These are phyloP conservation scores for Podocnemis expansa DNA, from an alignment of 2,113 vertebrate species.

Conservation along the genomic window DNA sequence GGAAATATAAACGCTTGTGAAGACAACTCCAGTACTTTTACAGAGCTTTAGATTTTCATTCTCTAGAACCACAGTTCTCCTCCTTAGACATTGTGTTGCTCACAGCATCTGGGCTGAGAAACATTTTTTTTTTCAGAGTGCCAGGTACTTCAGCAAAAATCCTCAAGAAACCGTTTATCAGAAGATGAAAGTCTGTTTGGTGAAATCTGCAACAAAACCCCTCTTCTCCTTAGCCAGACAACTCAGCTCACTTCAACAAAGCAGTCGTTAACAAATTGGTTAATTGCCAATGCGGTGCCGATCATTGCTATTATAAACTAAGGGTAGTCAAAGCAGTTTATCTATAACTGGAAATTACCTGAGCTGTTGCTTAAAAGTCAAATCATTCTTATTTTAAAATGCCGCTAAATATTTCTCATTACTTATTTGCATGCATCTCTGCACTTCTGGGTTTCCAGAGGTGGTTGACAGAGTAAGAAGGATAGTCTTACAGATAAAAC, in stretches of 20 bases:
- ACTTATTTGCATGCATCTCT: background rate
- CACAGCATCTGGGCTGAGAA: constrained; percentile 64
- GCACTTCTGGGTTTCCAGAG: background rate
- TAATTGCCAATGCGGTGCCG: constrained; percentile 51
- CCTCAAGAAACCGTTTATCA: constrained; percentile 62
- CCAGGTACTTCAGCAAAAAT: constrained; percentile 34
- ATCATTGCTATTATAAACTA: constrained; percentile 47
- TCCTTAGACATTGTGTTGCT: constrained; percentile 25
- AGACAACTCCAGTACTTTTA: background rate
- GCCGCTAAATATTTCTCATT: background rate
- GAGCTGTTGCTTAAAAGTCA: background rate
- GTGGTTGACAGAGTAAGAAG: background rate
- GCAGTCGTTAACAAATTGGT: constrained; percentile 52
- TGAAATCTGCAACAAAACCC: background rate
- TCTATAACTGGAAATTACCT: constrained; percentile 12
- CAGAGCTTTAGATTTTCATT: background rate
- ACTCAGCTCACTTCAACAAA: constrained; percentile 44
- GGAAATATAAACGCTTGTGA: background rate
- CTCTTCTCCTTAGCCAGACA: background rate
- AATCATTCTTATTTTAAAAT: background rate
- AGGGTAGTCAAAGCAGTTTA: background rate
- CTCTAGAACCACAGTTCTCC: background rate
- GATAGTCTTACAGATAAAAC: background rate
- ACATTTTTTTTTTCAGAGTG: constrained; percentile 45
- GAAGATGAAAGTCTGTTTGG: background rate